phyloP scores from a whole-genome alignment of 2,797 vertebrate genomes.

The Etheostoma nigrum region DNA sequence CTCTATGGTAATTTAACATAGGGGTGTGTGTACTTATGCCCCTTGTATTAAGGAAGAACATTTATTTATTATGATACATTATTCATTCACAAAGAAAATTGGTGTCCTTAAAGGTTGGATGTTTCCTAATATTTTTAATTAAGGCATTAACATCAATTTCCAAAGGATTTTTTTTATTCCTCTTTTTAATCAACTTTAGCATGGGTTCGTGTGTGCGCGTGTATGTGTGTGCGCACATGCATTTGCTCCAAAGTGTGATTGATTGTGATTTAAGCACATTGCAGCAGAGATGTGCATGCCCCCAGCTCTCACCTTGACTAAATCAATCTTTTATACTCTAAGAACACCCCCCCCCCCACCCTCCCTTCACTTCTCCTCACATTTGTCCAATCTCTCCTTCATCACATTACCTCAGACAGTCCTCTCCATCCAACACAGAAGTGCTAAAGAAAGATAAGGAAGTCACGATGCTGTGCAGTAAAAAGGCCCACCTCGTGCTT shows the following conservation, averaged over 20 bases:
- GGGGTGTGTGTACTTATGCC: no score
- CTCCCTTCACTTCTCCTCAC: slow-evolving; percentile 6
- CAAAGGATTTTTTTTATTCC: no score
- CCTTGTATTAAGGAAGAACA: no score
- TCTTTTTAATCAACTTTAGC: no score
- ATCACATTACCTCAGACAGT: slow-evolving; percentile 24
- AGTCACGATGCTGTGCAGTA: not conserved
- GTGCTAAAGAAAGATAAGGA: slow-evolving; percentile 25
- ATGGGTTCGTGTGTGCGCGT: no score
- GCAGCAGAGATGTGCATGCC: slow-evolving; percentile 18
- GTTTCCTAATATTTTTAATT: no score
- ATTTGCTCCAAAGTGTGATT: slow-evolving; percentile 10
- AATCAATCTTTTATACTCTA: slow-evolving; percentile 50
- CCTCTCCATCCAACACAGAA: slow-evolving; percentile 7
- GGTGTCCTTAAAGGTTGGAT: no score
- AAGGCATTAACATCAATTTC: no score
- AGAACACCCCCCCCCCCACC: not conserved
- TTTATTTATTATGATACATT: no score
- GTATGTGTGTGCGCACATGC: not conserved
- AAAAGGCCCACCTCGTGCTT: not conserved
- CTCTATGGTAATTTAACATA: no score
- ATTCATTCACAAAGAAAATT: no score
- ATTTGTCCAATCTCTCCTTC: slow-evolving; percentile 34
- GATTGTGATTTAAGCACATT: slow-evolving; percentile 43
- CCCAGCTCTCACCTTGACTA: slow-evolving; percentile 48